Evolutionary conservation across 2,888 invertebrate genomes (phyloP).

Genomic region (Liposcelis brunnea): DNA sequence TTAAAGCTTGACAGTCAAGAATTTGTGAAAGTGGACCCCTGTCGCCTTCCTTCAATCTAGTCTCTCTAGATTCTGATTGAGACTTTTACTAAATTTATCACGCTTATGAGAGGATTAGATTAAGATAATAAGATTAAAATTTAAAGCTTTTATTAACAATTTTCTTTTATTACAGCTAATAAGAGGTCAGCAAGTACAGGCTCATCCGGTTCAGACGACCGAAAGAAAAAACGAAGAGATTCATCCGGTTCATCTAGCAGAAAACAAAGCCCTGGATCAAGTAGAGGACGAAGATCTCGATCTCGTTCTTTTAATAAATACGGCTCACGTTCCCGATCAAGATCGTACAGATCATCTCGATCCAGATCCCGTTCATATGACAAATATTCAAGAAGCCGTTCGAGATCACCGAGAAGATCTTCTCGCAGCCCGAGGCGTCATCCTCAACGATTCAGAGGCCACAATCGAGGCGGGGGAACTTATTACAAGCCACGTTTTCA

Average conservation of each 20-base stretch:
- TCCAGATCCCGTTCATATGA: slow-evolving; percentile 34
- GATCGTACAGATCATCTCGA: slow-evolving; percentile 15
- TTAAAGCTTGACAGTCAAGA: too few species aligned
- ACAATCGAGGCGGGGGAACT: slow-evolving; percentile 55
- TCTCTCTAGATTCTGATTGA: too few species aligned
- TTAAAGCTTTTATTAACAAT: too few species aligned
- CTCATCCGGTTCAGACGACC: background rate
- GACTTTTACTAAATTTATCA: too few species aligned
- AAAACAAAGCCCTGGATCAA: slow-evolving; percentile 10
- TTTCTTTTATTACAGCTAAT: too few species aligned
- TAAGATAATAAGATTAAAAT: too few species aligned
- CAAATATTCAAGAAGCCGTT: slow-evolving; percentile 24
- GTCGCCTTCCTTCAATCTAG: too few species aligned
- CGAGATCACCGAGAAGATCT: slow-evolving; percentile 14
- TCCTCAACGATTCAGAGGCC: slow-evolving; percentile 18
- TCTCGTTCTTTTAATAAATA: slow-evolving; percentile 4
- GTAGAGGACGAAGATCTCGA: slow-evolving; percentile 15
- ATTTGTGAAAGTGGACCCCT: too few species aligned
- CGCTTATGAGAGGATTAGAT: too few species aligned
- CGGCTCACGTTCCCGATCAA: slow-evolving; percentile 4
- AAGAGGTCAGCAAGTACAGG: too few species aligned
- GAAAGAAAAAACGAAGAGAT: background rate
- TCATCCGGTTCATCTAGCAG: slow-evolving; percentile 2
- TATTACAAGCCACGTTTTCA: slow-evolving; percentile 67
- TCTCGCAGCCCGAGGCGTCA: slow-evolving; percentile 31